Base-by-base conservation (phyloP, 2,797 vertebrate genomes). In the Dallia pectoralis region DNA sequence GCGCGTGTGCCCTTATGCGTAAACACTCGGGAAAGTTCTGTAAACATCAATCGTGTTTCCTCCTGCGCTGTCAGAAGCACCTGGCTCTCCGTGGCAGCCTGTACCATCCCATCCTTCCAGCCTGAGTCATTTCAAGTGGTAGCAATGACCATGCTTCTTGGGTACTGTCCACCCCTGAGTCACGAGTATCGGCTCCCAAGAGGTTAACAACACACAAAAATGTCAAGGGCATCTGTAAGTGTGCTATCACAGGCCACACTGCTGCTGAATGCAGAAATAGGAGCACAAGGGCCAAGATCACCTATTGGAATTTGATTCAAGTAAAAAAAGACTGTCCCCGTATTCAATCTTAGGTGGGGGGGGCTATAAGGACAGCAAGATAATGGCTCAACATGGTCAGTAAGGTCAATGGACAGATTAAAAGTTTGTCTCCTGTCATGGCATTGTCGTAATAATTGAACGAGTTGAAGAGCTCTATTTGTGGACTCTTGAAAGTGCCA, bases 121-220 rank as follows among this genome's bases (percentile, higher is more conserved):
- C 70, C 77, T 80, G 79, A 86, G 70, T 87, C 85, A 81, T 84
- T 76, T 78, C 71, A 69, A 30, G 8, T 65, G 18, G 7, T 59
- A 25, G 32, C 18, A 9, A 16, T 33, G 6, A 18, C 25, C 18
- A 3, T 19, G 79, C 84, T 87, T 83, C 82, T 49, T n/a, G 77
- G 83, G 86, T 79, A 67, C 61, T 77, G 69, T 72, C 77, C 82
- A 78, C 85, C 79, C 77, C 77, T 86, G 85, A 91, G 86, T 91
- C 87, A 86, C 82, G 77, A 82, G 80, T 83, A 77, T 83, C 79
- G 70, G 82, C 80, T 85, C 85, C 84, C 73, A 32, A 90, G 91
- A 93, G 91, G 91, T 90, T 92, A 93, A 93, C 91, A 91, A 88
- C 84, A 84, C 84, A 82, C 88, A 78, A 82, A 89, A 91, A 89